phyloP scores from a whole-genome alignment of 23 tunicate genomes.

The Styela clava region DNA sequence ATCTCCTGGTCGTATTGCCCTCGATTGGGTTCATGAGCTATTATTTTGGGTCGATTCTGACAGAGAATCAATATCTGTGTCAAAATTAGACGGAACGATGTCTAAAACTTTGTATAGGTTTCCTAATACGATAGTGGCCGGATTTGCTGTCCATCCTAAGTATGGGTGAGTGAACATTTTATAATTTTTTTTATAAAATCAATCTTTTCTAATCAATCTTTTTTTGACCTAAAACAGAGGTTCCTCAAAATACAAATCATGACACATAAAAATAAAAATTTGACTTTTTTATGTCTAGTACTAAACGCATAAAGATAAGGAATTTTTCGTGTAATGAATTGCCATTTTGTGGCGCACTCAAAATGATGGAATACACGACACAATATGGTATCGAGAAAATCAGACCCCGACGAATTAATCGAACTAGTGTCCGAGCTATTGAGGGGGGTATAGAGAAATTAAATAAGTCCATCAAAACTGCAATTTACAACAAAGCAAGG shows the following conservation, averaged over 20 bases:
- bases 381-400: too few species aligned
- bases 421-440: too few species aligned
- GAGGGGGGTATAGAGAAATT: too few species aligned
- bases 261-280: too few species aligned
- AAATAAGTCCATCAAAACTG: too few species aligned
- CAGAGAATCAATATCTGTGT: slow-evolving; percentile 32
- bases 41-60: slow-evolving; percentile 64
- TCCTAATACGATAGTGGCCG: neutral
- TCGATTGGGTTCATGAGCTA: slow-evolving; percentile 80
- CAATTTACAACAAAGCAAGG: too few species aligned
- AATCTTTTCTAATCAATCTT: neutral
- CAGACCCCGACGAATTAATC: too few species aligned
- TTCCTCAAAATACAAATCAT: too few species aligned
- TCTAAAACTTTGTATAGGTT: slow-evolving; percentile 25
- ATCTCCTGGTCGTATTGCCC: slow-evolving; percentile 42
- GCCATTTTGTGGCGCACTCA: neutral
- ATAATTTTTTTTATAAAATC: neutral
- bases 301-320: too few species aligned
- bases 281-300: neutral
- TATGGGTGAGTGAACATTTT: slow-evolving; percentile 17
- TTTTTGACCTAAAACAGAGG: too few species aligned
- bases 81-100: slow-evolving; percentile 40
- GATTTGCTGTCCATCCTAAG: slow-evolving; percentile 17
- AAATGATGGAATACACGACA: too few species aligned
- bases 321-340: neutral